These are phyloP conservation scores for Tachysurus fulvidraco DNA, from an alignment of 2,113 vertebrate species.

Conservation along the genomic window DNA sequence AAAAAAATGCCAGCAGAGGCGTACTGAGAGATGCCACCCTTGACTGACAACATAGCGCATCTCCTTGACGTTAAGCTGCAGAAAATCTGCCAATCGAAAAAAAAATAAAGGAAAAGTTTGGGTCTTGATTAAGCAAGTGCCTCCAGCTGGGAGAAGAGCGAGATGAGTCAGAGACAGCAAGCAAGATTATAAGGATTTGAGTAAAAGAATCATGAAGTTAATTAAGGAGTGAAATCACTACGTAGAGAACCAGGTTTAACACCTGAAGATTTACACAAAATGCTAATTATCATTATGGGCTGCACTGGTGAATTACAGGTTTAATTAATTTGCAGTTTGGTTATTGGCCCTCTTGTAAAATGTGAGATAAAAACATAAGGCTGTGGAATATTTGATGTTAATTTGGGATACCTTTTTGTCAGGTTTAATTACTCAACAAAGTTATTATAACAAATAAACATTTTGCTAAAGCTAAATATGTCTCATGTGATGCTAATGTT, in stretches of 20 bases:
- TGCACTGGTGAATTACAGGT: conserved; percentile 4
- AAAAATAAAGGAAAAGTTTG: conserved; percentile 1
- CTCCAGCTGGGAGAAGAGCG: conserved; percentile 8
- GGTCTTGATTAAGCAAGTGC: conserved; percentile 23
- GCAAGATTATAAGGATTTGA: conserved; percentile 30
- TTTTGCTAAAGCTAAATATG: neutral
- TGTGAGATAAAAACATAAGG: neutral
- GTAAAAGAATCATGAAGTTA: conserved; percentile 18
- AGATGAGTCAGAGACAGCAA: neutral
- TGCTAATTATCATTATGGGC: neutral
- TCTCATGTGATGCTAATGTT: neutral
- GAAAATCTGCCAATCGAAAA: conserved; percentile 8
- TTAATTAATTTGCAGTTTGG: conserved; percentile 12
- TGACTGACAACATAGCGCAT: neutral
- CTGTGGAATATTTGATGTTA: neutral
- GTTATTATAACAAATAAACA: neutral
- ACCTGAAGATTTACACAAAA: conserved; percentile 11
- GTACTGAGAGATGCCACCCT: conserved; percentile 5
- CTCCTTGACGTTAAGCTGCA: conserved; percentile 1
- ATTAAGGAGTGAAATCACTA: conserved; percentile 14
- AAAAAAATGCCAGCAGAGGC: conserved; percentile 21
- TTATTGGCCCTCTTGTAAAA: neutral
- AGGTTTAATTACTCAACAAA: neutral
- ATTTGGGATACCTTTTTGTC: neutral
- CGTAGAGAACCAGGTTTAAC: neutral